Conservation (phyloP, 2,888 invertebrate genomes). For the Heliconius ethilla region DNA sequence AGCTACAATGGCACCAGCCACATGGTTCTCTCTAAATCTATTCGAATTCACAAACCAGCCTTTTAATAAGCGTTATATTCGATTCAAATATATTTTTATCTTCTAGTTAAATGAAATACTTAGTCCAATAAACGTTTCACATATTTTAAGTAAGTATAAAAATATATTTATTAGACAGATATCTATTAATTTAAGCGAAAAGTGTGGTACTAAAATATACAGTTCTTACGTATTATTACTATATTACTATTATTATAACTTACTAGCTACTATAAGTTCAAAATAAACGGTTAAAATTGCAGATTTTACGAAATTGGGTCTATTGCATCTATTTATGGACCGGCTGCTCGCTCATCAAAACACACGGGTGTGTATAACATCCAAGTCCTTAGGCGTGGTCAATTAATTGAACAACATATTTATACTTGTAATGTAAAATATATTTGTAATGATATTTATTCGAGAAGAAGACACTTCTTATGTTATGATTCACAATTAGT, state of each 20-base stretch:
- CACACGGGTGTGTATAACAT: slow-evolving; percentile 32
- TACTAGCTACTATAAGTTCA: slow-evolving; percentile 2
- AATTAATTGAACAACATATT: slow-evolving; percentile 40
- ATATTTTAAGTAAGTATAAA: not conserved
- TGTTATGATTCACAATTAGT: slow-evolving; percentile 42
- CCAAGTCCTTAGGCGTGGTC: slow-evolving; percentile 47
- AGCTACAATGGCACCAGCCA: slow-evolving; percentile 46
- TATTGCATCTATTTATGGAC: slow-evolving; percentile 43
- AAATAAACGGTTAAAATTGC: slow-evolving; percentile 32
- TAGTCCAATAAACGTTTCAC: not conserved
- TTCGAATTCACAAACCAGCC: slow-evolving; percentile 32
- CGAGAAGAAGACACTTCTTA: not conserved
- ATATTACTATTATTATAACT: not conserved
- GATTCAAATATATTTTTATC: not conserved
- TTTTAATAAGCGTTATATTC: not conserved
- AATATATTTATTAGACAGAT: not conserved
- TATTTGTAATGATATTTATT: not conserved
- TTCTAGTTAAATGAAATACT: not conserved
- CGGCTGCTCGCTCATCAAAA: slow-evolving; percentile 37
- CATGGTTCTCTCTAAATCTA: slow-evolving; percentile 45
- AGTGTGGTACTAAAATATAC: not conserved
- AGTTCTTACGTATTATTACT: not conserved
- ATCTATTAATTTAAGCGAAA: not conserved
- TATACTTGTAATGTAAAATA: slow-evolving; percentile 27
- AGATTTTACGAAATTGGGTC: slow-evolving; percentile 40